Evolutionary conservation across 1,140 invertebrate genomes (phyloP).

Genomic region (Drosophila sulfurigaster): DNA sequence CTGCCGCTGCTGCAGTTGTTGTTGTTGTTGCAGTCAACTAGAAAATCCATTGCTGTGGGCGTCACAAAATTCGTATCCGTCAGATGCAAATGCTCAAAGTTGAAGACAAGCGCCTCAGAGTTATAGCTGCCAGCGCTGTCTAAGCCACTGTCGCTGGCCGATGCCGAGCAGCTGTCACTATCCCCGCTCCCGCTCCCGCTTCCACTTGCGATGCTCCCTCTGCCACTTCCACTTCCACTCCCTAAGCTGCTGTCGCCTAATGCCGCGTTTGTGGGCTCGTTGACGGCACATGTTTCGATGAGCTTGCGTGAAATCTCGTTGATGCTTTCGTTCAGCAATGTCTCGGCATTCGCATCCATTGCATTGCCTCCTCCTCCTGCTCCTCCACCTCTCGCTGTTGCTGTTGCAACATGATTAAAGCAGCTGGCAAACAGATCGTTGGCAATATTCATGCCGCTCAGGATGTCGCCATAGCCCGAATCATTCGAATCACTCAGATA

Average conservation of each 20-base stretch:
- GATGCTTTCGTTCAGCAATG: conserved; percentile 75
- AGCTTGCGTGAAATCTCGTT: conserved; percentile 84
- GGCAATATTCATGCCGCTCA: conserved; percentile 80
- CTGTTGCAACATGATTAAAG: conserved; percentile 34
- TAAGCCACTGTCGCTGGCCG: conserved; percentile 74
- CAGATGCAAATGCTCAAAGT: conserved; percentile 82
- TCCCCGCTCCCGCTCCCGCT: conserved; percentile 16
- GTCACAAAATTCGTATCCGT: conserved; percentile 62
- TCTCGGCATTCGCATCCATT: conserved; percentile 54
- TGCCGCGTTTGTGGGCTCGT: conserved; percentile 23
- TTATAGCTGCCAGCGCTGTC: conserved; percentile 77
- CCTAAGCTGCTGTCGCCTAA: not conserved
- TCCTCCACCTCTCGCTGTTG: not conserved
- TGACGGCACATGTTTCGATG: conserved; percentile 73
- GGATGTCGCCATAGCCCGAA: conserved; percentile 79
- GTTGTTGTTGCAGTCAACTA: conserved; percentile 77
- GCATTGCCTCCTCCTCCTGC: not conserved
- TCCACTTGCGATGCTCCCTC: not conserved
- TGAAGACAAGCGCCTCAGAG: conserved; percentile 78
- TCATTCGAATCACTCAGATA: conserved; percentile 78
- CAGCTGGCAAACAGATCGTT: conserved; percentile 79
- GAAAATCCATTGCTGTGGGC: conserved; percentile 72
- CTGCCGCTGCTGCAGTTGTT: conserved; percentile 44
- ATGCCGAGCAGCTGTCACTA: conserved; percentile 51
- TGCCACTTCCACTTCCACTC: not conserved